These are phyloP conservation scores for Sphaeridia pumilis DNA, from an alignment of 2,888 invertebrate species.

Conservation along the genomic window DNA sequence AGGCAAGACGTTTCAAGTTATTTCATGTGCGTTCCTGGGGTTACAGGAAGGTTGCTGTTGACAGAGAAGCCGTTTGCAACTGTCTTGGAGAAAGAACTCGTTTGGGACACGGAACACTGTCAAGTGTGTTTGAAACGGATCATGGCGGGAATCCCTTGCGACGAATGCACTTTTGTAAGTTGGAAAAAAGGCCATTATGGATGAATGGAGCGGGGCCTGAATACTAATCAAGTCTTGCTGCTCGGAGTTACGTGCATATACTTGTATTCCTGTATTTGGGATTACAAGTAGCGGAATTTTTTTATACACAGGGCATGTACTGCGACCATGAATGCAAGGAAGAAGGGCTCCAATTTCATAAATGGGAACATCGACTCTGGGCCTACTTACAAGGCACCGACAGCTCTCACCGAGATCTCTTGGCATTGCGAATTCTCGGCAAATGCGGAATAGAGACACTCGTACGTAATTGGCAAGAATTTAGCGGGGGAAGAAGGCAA, in stretches of 20 bases:
- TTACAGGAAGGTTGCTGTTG: slow-evolving; percentile 9
- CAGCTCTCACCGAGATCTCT: slow-evolving; percentile 18
- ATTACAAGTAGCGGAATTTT: neutral
- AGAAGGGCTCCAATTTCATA: slow-evolving; percentile 20
- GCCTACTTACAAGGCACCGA: slow-evolving; percentile 23
- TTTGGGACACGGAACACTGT: slow-evolving; percentile 31
- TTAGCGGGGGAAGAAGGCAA: neutral
- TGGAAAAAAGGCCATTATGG: too few relatives aligned
- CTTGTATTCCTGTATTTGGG: too few relatives aligned
- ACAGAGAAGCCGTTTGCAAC: slow-evolving; percentile 26
- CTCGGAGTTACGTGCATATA: too few relatives aligned
- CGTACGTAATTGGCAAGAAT: neutral
- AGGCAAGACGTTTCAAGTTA: too few relatives aligned
- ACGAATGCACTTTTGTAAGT: slow-evolving; percentile 30
- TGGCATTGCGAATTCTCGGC: slow-evolving; percentile 23
- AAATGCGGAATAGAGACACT: slow-evolving; percentile 19
- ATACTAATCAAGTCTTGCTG: neutral
- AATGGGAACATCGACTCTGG: slow-evolving; percentile 23
- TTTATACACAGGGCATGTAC: slow-evolving; percentile 23
- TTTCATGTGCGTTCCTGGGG: too few relatives aligned
- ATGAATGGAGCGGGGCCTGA: neutral
- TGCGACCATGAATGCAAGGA: slow-evolving; percentile 25
- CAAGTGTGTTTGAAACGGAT: slow-evolving; percentile 26
- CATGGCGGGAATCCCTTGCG: slow-evolving; percentile 27
- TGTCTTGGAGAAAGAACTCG: slow-evolving; percentile 22